Percentiles rank a stretch among this genome's conserved stretches.
phyloP scores from a whole-genome alignment of 2,113 vertebrate species.

The Caranx melampygus region DNA sequence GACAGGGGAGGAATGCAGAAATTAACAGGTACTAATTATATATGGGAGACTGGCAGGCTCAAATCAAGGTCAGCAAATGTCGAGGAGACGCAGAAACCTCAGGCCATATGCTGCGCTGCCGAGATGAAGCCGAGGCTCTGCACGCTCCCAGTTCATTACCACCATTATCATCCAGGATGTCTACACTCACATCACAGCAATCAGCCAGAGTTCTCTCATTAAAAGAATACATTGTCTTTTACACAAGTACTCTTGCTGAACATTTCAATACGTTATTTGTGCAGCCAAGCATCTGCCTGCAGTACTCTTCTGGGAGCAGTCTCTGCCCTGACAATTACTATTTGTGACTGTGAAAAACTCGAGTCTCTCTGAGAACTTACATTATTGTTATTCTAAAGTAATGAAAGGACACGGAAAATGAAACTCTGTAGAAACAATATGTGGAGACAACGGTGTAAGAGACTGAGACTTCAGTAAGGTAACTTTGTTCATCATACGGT shows the following conservation, averaged over 20 bases:
- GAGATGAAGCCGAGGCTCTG: slow-evolving; percentile 32
- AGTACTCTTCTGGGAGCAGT: slow-evolving; percentile 25
- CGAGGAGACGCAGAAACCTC: slow-evolving; percentile 57
- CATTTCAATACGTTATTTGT: slow-evolving; percentile 39
- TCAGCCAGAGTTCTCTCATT: slow-evolving; percentile 35
- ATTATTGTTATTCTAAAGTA: slow-evolving; percentile 24
- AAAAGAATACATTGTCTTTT: slow-evolving; percentile 45
- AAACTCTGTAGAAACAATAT: slow-evolving; percentile 14
- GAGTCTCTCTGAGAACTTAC: neutral
- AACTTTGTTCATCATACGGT: slow-evolving; percentile 13
- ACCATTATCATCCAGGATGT: slow-evolving; percentile 53
- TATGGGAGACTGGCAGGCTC: slow-evolving; percentile 48
- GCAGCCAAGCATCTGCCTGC: slow-evolving; percentile 14
- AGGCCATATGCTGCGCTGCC: slow-evolving; percentile 59
- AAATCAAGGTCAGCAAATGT: slow-evolving; percentile 70
- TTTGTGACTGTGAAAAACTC: slow-evolving; percentile 8
- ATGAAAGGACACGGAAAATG: slow-evolving; percentile 13
- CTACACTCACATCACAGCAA: slow-evolving; percentile 40
- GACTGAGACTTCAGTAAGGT: neutral
- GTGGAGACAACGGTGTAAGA: neutral
- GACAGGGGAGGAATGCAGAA: slow-evolving; percentile 40
- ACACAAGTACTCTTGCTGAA: slow-evolving; percentile 25
- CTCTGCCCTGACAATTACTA: slow-evolving; percentile 19
- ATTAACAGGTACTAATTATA: slow-evolving; percentile 65
- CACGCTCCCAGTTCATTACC: slow-evolving; percentile 54